Evolutionary conservation across 37 sponge, comb jelly and placozoan species (phyloP).

Genomic region (Cladorhizidae sp.): DNA sequence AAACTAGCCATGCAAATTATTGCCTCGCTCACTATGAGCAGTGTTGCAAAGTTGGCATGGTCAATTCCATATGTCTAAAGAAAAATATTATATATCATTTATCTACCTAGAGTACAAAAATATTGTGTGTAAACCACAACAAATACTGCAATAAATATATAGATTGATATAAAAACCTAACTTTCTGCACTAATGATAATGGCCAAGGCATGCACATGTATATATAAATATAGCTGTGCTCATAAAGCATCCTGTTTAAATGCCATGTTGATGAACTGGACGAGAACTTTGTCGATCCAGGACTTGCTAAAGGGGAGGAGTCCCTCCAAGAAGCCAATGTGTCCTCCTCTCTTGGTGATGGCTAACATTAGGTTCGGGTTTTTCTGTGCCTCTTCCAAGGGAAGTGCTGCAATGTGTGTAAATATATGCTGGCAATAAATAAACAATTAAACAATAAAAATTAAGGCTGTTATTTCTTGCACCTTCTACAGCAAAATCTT

Average conservation of each 20-base stretch:
- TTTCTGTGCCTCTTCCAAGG: slow-evolving; percentile 17
- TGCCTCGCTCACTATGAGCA: too few relatives aligned
- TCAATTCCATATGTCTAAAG: too few relatives aligned
- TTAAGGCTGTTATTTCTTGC: too few relatives aligned
- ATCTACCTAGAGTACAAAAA: too few relatives aligned
- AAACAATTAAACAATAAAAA: too few relatives aligned
- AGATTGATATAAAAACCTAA: neutral
- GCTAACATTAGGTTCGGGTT: slow-evolving; percentile 54
- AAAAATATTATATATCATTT: too few relatives aligned
- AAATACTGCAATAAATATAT: too few relatives aligned
- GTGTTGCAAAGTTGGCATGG: neutral
- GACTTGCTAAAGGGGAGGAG: slow-evolving; percentile 56
- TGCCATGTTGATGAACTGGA: slow-evolving; percentile 23
- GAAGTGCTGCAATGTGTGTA: slow-evolving; percentile 27
- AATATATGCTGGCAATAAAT: too few relatives aligned
- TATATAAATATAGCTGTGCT: neutral
- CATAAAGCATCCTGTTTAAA: slow-evolving; percentile 30
- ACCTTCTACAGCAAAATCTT: too few relatives aligned
- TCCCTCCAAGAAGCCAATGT: slow-evolving; percentile 79
- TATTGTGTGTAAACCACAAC: too few relatives aligned
- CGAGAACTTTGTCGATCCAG: slow-evolving; percentile 43
- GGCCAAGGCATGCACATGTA: neutral
- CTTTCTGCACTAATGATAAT: neutral
- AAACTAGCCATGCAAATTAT: too few relatives aligned
- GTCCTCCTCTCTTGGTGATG: slow-evolving; percentile 66